Conservation (phyloP, 2,888 invertebrate genomes). For the Lasioglossum vierecki region DNA sequence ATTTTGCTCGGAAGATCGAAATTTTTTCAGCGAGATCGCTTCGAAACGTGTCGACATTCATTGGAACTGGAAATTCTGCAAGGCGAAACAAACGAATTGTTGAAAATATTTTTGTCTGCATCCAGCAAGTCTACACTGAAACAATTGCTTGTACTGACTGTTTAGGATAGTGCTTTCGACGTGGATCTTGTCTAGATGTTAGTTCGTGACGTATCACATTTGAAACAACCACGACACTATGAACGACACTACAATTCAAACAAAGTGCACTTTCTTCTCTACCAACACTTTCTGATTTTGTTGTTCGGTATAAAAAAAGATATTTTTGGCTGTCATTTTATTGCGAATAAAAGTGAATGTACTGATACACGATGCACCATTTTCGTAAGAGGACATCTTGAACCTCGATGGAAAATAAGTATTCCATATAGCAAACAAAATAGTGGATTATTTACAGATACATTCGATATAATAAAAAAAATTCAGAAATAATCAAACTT, state of each 20-base stretch:
- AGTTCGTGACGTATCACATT: slow-evolving; percentile 27
- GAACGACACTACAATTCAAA: slow-evolving; percentile 26
- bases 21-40: too few species aligned
- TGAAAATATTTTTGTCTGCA: slow-evolving; percentile 56
- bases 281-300: background rate
- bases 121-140: slow-evolving; percentile 61
- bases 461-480: background rate
- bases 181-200: slow-evolving; percentile 37
- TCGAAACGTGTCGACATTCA: background rate
- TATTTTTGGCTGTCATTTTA: background rate
- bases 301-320: background rate
- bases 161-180: slow-evolving; percentile 62
- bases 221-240: slow-evolving; percentile 26
- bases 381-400: background rate
- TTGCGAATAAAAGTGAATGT: background rate
- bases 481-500: slow-evolving; percentile 36
- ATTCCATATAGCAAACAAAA: background rate
- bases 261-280: slow-evolving; percentile 11
- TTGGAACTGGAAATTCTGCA: background rate
- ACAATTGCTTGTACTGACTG: slow-evolving; percentile 41
- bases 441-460: background rate
- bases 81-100: background rate
- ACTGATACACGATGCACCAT: slow-evolving; percentile 24
- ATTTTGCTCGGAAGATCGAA: background rate
- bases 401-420: background rate